A percentile compares a stretch with the other conserved stretches of the same genome.
These are phyloP conservation scores for Drosophila ustulata DNA, from an alignment of 2,888 invertebrate species.

Conservation along the genomic window DNA sequence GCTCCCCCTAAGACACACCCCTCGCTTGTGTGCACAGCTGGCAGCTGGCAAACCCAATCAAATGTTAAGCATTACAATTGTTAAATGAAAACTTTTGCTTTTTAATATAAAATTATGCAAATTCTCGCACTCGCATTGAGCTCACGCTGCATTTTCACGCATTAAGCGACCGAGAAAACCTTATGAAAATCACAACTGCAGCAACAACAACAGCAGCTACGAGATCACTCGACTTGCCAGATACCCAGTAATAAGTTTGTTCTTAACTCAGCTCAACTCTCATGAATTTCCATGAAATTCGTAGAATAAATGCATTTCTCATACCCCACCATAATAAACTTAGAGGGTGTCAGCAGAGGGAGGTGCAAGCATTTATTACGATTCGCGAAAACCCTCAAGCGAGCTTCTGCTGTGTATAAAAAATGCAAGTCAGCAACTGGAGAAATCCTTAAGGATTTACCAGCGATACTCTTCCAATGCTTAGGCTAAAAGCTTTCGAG, in stretches of 20 bases:
- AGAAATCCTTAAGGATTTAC: slow-evolving; percentile 71
- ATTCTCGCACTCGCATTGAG: slow-evolving; percentile 47
- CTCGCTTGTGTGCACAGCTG: slow-evolving; percentile 76
- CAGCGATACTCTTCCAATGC: slow-evolving; percentile 63
- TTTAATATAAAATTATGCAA: slow-evolving; percentile 75
- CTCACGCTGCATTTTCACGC: slow-evolving; percentile 52
- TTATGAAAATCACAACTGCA: slow-evolving; percentile 44
- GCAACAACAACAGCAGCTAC: not conserved
- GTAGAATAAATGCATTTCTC: not conserved
- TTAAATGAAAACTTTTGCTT: slow-evolving; percentile 64
- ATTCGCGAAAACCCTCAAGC: slow-evolving; percentile 33
- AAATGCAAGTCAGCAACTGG: slow-evolving; percentile 73
- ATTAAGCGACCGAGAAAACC: slow-evolving; percentile 46
- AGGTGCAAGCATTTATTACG: slow-evolving; percentile 57
- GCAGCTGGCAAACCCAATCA: slow-evolving; percentile 56
- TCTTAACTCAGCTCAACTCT: not conserved
- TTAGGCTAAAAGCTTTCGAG: slow-evolving; percentile 68
- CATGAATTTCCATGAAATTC: not conserved
- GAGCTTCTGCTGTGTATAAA: slow-evolving; percentile 40
- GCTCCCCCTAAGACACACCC: slow-evolving; percentile 49
- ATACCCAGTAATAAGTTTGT: slow-evolving; percentile 16
- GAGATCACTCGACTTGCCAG: not conserved
- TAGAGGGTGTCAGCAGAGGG: slow-evolving; percentile 24
- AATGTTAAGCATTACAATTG: slow-evolving; percentile 66
- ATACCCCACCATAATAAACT: not conserved